Evolutionary conservation across 1,140 invertebrate species (phyloP).

Genomic region (Aplysia californica): DNA sequence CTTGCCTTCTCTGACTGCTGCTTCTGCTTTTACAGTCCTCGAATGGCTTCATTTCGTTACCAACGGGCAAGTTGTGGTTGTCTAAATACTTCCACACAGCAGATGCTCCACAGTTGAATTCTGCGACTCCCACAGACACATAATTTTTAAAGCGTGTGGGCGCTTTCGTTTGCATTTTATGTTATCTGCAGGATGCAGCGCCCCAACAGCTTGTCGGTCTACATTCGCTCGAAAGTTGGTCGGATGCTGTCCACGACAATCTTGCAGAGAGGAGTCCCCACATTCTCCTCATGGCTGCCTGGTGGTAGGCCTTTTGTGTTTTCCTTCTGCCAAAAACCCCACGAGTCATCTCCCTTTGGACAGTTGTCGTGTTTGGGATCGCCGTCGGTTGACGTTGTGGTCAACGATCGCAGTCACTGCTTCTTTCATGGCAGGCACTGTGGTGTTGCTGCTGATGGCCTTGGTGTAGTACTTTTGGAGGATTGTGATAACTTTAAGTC

Average conservation of each 20-base stretch:
- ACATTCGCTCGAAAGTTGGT: not conserved
- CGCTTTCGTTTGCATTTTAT: not conserved
- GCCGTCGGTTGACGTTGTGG: not conserved
- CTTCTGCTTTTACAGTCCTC: no score
- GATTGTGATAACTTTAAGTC: not conserved
- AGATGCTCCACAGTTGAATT: not conserved
- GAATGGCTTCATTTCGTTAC: no score
- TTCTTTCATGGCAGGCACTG: not conserved
- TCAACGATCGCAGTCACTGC: not conserved
- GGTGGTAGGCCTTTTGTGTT: not conserved
- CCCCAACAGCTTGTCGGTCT: not conserved
- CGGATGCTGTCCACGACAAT: not conserved
- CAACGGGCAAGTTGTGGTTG: not conserved
- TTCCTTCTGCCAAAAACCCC: not conserved
- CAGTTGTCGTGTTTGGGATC: not conserved
- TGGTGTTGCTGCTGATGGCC: not conserved
- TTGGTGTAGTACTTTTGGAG: not conserved
- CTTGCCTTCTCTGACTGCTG: no score
- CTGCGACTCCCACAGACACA: not conserved
- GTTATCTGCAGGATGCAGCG: not conserved
- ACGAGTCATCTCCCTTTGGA: not conserved
- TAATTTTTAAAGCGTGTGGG: not conserved
- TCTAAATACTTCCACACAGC: not conserved
- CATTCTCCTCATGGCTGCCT: not conserved
- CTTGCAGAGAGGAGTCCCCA: not conserved